These are phyloP conservation scores for Selene dorsalis DNA, from an alignment of 2,797 vertebrate species.

Conservation along the genomic window DNA sequence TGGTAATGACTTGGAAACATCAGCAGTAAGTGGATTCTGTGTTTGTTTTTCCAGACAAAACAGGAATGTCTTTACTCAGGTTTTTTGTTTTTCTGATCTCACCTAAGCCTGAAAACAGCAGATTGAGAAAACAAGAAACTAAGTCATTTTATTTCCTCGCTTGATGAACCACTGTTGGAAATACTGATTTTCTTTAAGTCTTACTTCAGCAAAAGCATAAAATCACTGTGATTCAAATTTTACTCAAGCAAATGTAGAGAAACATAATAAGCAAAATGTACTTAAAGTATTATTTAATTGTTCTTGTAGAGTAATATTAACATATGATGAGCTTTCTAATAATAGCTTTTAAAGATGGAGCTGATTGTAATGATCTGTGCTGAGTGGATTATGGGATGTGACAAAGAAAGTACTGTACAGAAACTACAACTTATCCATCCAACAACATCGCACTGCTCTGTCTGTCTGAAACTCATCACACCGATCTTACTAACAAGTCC, in stretches of 20 bases:
- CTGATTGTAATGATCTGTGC: background rate
- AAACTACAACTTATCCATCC: no score
- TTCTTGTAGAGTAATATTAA: background rate
- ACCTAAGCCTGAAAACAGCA: background rate
- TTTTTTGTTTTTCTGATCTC: background rate
- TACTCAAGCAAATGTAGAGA: background rate
- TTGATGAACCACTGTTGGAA: no score
- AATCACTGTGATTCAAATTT: background rate
- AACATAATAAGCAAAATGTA: background rate
- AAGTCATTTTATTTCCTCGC: no score
- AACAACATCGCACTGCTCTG: no score
- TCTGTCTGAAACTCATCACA: no score
- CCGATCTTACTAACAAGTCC: no score
- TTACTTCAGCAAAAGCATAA: background rate
- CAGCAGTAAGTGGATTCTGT: background rate
- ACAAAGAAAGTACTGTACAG: no score
- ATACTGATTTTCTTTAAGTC: no score
- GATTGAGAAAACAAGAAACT: background rate
- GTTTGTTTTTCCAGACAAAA: background rate
- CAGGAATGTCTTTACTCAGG: background rate
- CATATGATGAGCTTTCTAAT: background rate
- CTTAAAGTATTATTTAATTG: background rate
- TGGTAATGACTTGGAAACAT: slow-evolving; percentile 13
- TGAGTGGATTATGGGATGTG: no score
- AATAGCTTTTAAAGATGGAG: background rate